Conservation (phyloP, 2,888 invertebrate genomes). For the Chalcis sispes region DNA sequence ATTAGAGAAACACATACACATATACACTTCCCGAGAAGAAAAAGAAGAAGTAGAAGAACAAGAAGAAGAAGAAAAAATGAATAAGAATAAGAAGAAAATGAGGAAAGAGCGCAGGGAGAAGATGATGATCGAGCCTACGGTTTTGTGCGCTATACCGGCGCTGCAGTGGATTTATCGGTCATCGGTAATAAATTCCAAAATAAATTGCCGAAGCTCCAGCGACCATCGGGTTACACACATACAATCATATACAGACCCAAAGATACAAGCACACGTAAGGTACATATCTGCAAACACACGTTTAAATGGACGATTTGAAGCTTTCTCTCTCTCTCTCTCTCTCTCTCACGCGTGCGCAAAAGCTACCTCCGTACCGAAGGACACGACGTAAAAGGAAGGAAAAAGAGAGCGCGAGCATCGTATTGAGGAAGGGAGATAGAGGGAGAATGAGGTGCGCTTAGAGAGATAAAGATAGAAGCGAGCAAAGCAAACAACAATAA, state of each 20-base stretch:
- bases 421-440: constrained; percentile 1
- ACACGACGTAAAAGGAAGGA: constrained; percentile 3
- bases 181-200: constrained; percentile 75
- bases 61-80: constrained; percentile 45
- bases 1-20: constrained; percentile 21
- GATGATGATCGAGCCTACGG: constrained; percentile 23
- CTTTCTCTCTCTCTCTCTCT: no score
- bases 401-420: constrained; percentile 35
- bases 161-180: constrained; percentile 70
- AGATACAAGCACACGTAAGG: neutral
- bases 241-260: constrained; percentile 8
- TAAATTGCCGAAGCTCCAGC: constrained; percentile 68
- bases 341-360: neutral
- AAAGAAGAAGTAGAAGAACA: constrained; percentile 33
- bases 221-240: constrained; percentile 15
- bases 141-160: constrained; percentile 38
- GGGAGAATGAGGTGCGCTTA: neutral
- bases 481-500: constrained; percentile 76
- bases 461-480: constrained; percentile 50
- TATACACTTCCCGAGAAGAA: neutral
- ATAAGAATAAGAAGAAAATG: constrained; percentile 2
- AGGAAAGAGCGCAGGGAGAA: constrained; percentile 26
- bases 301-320: no score
- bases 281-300: no score
- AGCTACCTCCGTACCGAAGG: constrained; percentile 16